These are phyloP conservation scores for Cirrhinus mrigala DNA, from an alignment of 2,797 vertebrate species.

Conservation along the genomic window DNA sequence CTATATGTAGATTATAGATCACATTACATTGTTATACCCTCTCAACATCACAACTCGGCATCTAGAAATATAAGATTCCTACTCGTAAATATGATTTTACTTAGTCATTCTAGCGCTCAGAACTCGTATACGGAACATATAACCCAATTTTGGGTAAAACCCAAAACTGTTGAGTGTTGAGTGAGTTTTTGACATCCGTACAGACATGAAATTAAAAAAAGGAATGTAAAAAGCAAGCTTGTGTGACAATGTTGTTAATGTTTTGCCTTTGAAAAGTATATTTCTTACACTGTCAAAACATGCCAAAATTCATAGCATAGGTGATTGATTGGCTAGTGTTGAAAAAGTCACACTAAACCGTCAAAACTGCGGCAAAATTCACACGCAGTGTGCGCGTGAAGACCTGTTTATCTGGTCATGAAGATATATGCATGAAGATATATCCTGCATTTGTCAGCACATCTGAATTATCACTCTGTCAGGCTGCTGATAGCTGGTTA, in stretches of 20 bases:
- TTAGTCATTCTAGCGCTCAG: not conserved
- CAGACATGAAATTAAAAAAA: not conserved
- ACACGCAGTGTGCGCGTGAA: too few species aligned
- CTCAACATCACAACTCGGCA: too few species aligned
- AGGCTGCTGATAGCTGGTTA: slow-evolving; percentile 69
- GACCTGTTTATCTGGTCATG: slow-evolving; percentile 51
- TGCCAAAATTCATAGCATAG: not conserved
- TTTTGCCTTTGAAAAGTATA: not conserved
- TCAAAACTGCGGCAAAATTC: not conserved
- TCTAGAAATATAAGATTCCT: not conserved
- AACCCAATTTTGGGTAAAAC: not conserved
- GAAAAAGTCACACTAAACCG: not conserved
- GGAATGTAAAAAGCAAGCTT: not conserved
- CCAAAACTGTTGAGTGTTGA: not conserved
- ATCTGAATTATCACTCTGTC: slow-evolving; percentile 71
- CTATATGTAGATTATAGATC: not conserved
- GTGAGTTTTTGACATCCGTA: not conserved
- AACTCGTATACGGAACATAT: not conserved
- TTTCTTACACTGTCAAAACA: not conserved
- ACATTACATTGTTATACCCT: not conserved
- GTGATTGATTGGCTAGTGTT: not conserved
- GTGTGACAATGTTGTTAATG: not conserved
- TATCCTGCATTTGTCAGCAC: slow-evolving; percentile 66
- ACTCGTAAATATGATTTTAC: not conserved
- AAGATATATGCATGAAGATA: slow-evolving; percentile 43